These are phyloP conservation scores for Heliconius hortense DNA, from an alignment of 2,888 invertebrate genomes.

Conservation along the genomic window DNA sequence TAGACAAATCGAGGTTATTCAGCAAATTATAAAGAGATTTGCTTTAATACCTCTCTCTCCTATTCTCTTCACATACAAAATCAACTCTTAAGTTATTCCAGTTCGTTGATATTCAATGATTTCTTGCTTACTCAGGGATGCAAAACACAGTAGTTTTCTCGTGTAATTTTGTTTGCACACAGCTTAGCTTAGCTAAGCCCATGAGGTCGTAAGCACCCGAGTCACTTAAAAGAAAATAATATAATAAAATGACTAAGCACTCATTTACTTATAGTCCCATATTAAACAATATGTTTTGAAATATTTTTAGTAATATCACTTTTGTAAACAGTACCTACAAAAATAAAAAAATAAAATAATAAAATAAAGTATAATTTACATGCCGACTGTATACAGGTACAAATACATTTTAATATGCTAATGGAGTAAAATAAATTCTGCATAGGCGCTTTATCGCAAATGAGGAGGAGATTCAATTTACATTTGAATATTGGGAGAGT, in stretches of 20 bases:
- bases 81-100: no score
- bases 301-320: background rate
- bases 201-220: no score
- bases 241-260: background rate
- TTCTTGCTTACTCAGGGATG: no score
- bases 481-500: constrained; percentile 28
- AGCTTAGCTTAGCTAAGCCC: no score
- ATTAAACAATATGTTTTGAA: no score
- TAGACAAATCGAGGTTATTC: no score
- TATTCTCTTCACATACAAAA: no score
- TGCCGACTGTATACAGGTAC: constrained; percentile 61
- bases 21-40: no score
- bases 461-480: constrained; percentile 76
- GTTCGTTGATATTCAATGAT: no score
- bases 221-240: background rate
- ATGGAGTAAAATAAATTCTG: constrained; percentile 76
- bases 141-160: no score
- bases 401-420: constrained; percentile 72
- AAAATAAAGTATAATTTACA: constrained; percentile 38
- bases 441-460: constrained; percentile 74
- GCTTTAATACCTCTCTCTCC: no score
- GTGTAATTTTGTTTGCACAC: no score
- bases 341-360: background rate
- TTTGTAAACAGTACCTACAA: background rate
- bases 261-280: background rate